Base-by-base conservation (phyloP, 2,113 vertebrate genomes). In the Pagrus major region DNA sequence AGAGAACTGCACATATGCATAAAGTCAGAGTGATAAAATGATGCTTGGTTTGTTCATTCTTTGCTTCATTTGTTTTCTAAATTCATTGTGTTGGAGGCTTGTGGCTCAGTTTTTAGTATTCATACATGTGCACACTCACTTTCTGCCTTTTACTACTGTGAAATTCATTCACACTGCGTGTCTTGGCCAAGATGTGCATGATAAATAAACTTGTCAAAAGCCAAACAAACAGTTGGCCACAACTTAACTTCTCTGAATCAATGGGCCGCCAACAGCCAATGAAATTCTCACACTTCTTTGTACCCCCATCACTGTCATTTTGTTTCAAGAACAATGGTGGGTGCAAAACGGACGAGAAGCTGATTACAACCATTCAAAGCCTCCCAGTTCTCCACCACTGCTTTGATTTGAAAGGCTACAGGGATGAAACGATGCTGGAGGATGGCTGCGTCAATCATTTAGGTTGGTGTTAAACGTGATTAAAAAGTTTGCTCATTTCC, bases 291-390 rank as follows among this genome's bases (percentile, higher is more conserved):
- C 59, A 31, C 49, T 61, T 39, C 42, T 41, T 65, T 61, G 63
- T 59, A 23, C 23, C 56, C 47, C 46, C 54, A 54, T 70, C 70
- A 23, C 44, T 58, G 39, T 71, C 55, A 58, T 78, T 76, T 66
- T 59, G 71, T 89, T 83, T 79, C 76, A 41, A n/a, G 66, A 67
- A 73, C 80, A 79, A 82, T 69, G 35, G 55, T 37, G 39, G 46
- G 42, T 83, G 56, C 29, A 55, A 63, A 81, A 78, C 41, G 63
- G 82, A 72, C 4, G 1, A 66, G 47, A 81, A 81, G 71, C 59
- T 87, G 83, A 88, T 88, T 86, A 78, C 46, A 47, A 63, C 47
- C 61, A 80, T 88, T 86, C 76, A 86, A 54, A 80, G 76, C 42
- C 23, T 71, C 76, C 65, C 27, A 21, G 54, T 60, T 74, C 35